Percentiles rank a stretch among this genome's conserved stretches.
These are phyloP conservation scores for Drosophila chauvacae DNA, from an alignment of 1,140 invertebrate genomes.

Conservation along the genomic window DNA sequence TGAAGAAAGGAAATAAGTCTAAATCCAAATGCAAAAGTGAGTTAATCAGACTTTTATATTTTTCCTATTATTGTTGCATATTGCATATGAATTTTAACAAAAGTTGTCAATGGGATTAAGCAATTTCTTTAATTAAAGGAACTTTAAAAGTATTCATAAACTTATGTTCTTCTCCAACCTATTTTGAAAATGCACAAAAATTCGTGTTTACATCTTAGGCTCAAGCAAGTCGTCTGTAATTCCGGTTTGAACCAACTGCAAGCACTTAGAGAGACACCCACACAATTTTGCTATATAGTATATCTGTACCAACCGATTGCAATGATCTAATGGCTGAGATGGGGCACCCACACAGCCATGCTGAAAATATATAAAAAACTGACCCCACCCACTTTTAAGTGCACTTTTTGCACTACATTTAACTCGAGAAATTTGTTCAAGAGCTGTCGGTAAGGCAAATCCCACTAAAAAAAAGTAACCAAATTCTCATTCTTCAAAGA, in stretches of 20 bases:
- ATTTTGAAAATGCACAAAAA: conserved; percentile 7
- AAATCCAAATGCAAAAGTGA: neutral
- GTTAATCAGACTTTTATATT: neutral
- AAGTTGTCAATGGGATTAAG: neutral
- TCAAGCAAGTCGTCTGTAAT: conserved; percentile 32
- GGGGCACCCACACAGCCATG: conserved; percentile 47
- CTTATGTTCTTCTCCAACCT: neutral
- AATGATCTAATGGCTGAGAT: conserved; percentile 62
- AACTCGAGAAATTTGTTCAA: conserved; percentile 20
- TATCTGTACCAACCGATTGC: conserved; percentile 25
- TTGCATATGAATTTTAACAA: neutral
- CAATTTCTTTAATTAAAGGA: neutral
- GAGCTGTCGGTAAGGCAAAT: neutral
- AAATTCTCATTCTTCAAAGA: neutral
- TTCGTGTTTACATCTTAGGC: conserved; percentile 22
- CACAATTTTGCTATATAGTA: conserved; percentile 6
- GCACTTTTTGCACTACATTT: conserved; percentile 51
- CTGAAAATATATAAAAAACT: conserved; percentile 1
- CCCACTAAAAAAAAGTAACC: neutral
- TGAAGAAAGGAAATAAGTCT: neutral
- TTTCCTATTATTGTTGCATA: neutral
- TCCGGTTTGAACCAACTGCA: conserved; percentile 46
- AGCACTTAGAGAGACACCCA: conserved; percentile 39
- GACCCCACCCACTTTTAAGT: conserved; percentile 39
- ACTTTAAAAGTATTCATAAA: neutral